Percentiles rank a stretch among this genome's conserved stretches.
These are phyloP conservation scores for Zalophus californianus DNA, from an alignment of 2,797 vertebrate genomes.

Conservation along the genomic window DNA sequence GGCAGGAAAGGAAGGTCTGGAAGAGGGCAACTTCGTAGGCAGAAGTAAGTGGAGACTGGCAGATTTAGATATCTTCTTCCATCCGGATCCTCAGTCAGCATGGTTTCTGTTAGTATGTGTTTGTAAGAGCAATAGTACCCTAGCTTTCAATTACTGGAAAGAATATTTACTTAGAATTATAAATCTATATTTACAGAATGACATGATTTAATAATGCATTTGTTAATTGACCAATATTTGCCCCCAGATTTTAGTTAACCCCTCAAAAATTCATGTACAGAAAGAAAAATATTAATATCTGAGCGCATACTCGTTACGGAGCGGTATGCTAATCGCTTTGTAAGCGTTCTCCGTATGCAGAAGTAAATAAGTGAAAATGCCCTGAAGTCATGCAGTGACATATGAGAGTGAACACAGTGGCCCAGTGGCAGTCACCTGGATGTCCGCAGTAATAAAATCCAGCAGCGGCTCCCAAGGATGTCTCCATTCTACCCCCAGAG, in stretches of 20 bases:
- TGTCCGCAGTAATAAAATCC: too few relatives aligned
- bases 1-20: background rate
- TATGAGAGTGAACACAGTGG: too few relatives aligned
- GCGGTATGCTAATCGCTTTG: background rate
- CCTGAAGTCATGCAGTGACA: accelerated
- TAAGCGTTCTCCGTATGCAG: background rate
- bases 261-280: background rate
- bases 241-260: background rate
- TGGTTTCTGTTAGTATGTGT: background rate
- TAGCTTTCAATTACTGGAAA: background rate
- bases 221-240: background rate
- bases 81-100: background rate
- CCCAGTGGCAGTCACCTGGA: too few relatives aligned
- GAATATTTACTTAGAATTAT: background rate
- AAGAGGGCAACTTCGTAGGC: background rate
- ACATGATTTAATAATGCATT: background rate
- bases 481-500: too few relatives aligned
- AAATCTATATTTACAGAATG: background rate
- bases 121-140: background rate
- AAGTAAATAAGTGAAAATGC: background rate
- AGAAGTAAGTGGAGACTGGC: background rate
- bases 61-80: background rate
- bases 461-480: background rate
- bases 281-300: background rate
- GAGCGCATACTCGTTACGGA: background rate